Conservation (phyloP, 1,140 invertebrate species). For the Physella acuta region DNA sequence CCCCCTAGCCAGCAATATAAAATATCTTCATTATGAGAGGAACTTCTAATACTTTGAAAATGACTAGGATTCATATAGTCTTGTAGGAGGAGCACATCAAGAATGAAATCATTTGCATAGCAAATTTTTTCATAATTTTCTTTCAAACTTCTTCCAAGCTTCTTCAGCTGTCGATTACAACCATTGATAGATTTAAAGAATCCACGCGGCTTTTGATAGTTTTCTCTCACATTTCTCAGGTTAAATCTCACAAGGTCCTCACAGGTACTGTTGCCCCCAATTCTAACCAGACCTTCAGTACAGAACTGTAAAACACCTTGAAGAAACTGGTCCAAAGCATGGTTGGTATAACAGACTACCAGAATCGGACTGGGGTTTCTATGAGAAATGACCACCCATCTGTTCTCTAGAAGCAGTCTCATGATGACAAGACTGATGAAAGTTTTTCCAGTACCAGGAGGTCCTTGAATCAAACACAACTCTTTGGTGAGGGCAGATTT, state of each 20-base stretch:
- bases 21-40: too few relatives aligned
- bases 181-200: too few relatives aligned
- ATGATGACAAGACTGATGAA: slow-evolving; percentile 57
- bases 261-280: slow-evolving; percentile 64
- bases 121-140: too few relatives aligned
- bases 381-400: slow-evolving; percentile 34
- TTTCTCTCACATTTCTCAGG: not conserved
- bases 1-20: too few relatives aligned
- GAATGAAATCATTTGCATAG: too few relatives aligned
- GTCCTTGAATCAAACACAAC: slow-evolving; percentile 72
- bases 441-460: slow-evolving; percentile 57
- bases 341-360: slow-evolving; percentile 84
- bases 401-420: slow-evolving; percentile 53
- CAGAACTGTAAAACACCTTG: slow-evolving; percentile 66
- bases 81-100: too few relatives aligned
- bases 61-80: too few relatives aligned
- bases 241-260: slow-evolving; percentile 1
- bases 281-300: slow-evolving; percentile 61
- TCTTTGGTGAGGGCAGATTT: slow-evolving; percentile 59
- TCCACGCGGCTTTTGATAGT: too few relatives aligned
- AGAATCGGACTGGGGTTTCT: slow-evolving; percentile 65
- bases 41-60: too few relatives aligned
- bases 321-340: slow-evolving; percentile 86
- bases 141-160: too few relatives aligned
- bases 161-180: too few relatives aligned